Base-by-base conservation (phyloP, 2,797 vertebrate genomes). In the Columba guinea region DNA sequence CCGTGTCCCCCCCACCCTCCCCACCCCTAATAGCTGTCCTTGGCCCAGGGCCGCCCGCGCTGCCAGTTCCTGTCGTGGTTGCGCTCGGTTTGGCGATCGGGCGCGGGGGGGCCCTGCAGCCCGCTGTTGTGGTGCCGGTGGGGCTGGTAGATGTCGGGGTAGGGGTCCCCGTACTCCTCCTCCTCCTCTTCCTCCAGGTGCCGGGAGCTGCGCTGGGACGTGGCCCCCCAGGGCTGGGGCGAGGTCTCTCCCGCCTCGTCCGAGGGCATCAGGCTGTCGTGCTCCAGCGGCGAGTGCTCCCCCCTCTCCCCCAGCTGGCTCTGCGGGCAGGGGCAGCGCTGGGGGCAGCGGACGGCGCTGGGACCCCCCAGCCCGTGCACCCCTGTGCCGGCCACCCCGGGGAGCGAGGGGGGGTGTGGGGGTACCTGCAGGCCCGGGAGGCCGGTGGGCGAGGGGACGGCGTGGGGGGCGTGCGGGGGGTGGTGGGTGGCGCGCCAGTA, bases 401-500 rank as follows among this genome's bases (percentile, higher is more conserved):
- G 17, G 44, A 28, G 17, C 23, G 19, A 46, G 30, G 34, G 11
- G 44, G 9, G 14, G 10, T 22, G 27, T 1, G 2, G 78, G n/a
- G 70, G 34, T 81, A 99, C 99, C 99, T 99, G 99, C 94, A 99
- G 98, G 94, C 99, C 99, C 1, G 99, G 98, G 83, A 99, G 98
- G 93, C 98, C 98, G 17, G 98, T 98, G 87, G 98, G 98, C 1
- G 99, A 98, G 82, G 98, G 98, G 94, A 98, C 98, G n/a, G 98
- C 96, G 73, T 97, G 98, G 92, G 98, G 98, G 88, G 98, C 98
- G 80, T 99, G 99, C 0, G 98, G 97, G 0, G 99, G 99, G 82
- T 99, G 98, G 96, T 99, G 99, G 5, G 99, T 99, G 94, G 99
- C 99, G 5, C 98, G 97, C 99, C 99, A 99, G 97, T 99, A 99